These are phyloP conservation scores for Sericinus montela DNA, from an alignment of 2,888 invertebrate genomes.

Conservation along the genomic window DNA sequence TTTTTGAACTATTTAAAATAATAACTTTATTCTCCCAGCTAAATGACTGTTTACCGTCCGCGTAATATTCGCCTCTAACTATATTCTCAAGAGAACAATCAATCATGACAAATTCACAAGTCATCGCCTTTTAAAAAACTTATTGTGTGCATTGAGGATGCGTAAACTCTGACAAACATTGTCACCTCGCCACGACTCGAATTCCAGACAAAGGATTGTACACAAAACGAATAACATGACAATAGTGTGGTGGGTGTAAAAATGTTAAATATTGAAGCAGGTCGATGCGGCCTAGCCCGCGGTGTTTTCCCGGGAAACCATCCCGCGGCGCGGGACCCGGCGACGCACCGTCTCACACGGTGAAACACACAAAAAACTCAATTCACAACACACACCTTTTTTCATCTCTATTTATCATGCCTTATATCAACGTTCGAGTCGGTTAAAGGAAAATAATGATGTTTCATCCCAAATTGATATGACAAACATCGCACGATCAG, in stretches of 20 bases:
- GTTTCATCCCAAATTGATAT: conserved; percentile 70
- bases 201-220: conserved; percentile 65
- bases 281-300: conserved; percentile 37
- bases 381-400: conserved; percentile 47
- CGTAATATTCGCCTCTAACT: conserved; percentile 40
- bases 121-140: conserved; percentile 73
- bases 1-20: too few relatives aligned
- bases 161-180: conserved; percentile 72
- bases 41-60: neutral
- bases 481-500: conserved; percentile 48
- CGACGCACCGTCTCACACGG: conserved; percentile 72
- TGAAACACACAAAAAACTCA: conserved; percentile 63
- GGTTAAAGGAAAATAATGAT: conserved; percentile 77
- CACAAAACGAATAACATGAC: conserved; percentile 57
- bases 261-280: conserved; percentile 72
- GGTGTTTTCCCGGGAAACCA: conserved; percentile 69
- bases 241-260: conserved; percentile 68
- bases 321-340: conserved; percentile 70
- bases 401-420: conserved; percentile 54
- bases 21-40: too few relatives aligned
- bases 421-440: conserved; percentile 64
- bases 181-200: conserved; percentile 68
- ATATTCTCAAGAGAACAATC: conserved; percentile 53
- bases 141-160: conserved; percentile 64
- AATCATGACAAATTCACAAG: conserved; percentile 78